Evolutionary conservation across 1,140 invertebrate species (phyloP).

Genomic region (Procambarus virginalis): DNA sequence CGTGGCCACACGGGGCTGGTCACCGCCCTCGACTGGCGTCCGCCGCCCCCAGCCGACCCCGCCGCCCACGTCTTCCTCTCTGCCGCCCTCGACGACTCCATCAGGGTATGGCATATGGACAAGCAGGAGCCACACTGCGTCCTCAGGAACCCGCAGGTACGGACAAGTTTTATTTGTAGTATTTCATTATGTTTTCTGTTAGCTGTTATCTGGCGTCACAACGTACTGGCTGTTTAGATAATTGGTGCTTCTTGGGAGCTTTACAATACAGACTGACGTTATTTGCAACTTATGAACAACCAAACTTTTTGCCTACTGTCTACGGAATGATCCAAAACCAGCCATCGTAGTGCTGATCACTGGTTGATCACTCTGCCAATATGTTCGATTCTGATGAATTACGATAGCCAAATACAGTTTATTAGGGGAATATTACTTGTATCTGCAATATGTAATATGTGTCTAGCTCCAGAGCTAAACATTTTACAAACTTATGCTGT

Average conservation of each 20-base stretch:
- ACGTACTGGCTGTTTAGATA: background rate
- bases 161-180: background rate
- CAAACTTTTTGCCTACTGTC: no score
- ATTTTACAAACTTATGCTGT: no score
- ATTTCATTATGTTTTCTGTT: background rate
- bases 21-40: conserved; percentile 39
- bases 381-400: no score
- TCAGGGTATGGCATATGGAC: conserved; percentile 54
- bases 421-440: no score
- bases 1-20: conserved; percentile 36
- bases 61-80: conserved; percentile 51
- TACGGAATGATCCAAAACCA: no score
- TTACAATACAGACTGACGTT: no score
- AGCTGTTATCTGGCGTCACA: background rate
- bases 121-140: conserved; percentile 22
- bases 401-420: no score
- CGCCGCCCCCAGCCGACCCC: conserved; percentile 15
- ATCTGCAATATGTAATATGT: no score
- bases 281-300: no score
- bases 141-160: conserved; percentile 54
- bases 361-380: no score
- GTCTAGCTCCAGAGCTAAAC: no score
- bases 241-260: background rate
- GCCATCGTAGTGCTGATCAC: no score
- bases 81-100: conserved; percentile 45